A percentile compares a stretch with the other conserved stretches of the same genome.
phyloP scores from a whole-genome alignment of 1,140 invertebrate species.

The Brachionus calyciflorus region DNA sequence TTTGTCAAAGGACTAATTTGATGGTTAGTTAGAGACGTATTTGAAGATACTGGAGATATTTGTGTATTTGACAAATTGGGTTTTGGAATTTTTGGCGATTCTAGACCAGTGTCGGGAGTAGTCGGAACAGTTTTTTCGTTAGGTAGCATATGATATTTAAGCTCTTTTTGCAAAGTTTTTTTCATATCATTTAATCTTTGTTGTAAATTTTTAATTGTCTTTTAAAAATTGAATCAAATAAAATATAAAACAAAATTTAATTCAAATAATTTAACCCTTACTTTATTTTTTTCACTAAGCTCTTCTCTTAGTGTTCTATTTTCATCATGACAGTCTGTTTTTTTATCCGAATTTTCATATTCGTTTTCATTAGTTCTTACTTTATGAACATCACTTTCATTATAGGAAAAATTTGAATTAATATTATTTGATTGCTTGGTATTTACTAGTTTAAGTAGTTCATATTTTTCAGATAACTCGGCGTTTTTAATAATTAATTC shows the following conservation, averaged over 20 bases:
- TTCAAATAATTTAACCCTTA: background rate
- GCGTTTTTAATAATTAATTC: slow-evolving; percentile 26
- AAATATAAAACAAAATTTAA: no score
- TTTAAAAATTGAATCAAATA: background rate
- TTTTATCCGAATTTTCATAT: background rate
- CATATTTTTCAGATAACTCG: slow-evolving; percentile 26
- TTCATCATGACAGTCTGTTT: background rate
- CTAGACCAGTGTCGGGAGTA: background rate
- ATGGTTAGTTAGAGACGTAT: background rate
- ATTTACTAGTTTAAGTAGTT: background rate
- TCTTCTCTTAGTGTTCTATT: slow-evolving; percentile 10
- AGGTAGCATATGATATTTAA: slow-evolving; percentile 55
- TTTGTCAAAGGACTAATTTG: background rate
- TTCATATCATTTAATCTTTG: slow-evolving; percentile 81
- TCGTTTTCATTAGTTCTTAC: no score
- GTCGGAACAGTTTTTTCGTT: background rate
- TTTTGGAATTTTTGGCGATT: background rate
- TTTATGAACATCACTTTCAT: background rate
- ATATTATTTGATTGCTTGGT: background rate
- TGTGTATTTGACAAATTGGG: background rate
- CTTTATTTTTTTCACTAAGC: slow-evolving; percentile 29
- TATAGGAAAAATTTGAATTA: background rate
- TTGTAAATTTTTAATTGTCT: slow-evolving; percentile 82
- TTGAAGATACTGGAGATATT: background rate
- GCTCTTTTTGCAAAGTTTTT: slow-evolving; percentile 80